Evolutionary conservation across 2,113 vertebrate species (phyloP).

Genomic region (Herpetotheres cachinnans): DNA sequence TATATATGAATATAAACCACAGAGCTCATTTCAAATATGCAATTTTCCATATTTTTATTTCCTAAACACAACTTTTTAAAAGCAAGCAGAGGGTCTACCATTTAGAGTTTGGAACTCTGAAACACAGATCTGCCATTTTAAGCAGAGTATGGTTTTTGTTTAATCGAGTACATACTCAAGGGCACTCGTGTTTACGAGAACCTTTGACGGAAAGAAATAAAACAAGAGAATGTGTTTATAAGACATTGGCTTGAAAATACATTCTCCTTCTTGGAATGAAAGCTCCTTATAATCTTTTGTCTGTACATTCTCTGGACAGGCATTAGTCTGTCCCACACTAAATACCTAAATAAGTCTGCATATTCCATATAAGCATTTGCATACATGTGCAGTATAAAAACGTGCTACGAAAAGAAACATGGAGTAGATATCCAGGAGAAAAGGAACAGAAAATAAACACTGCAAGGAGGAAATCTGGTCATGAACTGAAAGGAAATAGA

Average conservation of each 20-base stretch:
- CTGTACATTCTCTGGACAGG: neutral
- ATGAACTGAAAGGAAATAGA: neutral
- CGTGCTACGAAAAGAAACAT: neutral
- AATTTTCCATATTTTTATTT: neutral
- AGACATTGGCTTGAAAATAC: conserved; percentile 7
- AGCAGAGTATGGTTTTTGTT: conserved; percentile 28
- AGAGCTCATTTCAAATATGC: neutral
- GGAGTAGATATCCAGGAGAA: neutral
- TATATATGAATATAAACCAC: neutral
- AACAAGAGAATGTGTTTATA: conserved; percentile 39
- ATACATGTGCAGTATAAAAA: neutral
- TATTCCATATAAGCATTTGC: neutral
- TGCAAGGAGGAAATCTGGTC: neutral
- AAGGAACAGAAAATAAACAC: conserved; percentile 1
- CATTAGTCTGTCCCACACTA: neutral
- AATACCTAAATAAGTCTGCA: neutral
- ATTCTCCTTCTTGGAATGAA: neutral
- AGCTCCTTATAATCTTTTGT: neutral
- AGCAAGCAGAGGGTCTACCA: neutral
- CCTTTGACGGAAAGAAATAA: conserved; percentile 9
- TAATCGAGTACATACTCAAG: neutral
- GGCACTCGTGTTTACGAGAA: neutral
- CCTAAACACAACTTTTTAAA: neutral
- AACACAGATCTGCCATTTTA: conserved; percentile 20
- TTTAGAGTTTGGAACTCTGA: neutral